A percentile compares a stretch with the other conserved stretches of the same genome.
phyloP scores from a whole-genome alignment of 2,797 vertebrate genomes.

The Hippoglossus hippoglossus region DNA sequence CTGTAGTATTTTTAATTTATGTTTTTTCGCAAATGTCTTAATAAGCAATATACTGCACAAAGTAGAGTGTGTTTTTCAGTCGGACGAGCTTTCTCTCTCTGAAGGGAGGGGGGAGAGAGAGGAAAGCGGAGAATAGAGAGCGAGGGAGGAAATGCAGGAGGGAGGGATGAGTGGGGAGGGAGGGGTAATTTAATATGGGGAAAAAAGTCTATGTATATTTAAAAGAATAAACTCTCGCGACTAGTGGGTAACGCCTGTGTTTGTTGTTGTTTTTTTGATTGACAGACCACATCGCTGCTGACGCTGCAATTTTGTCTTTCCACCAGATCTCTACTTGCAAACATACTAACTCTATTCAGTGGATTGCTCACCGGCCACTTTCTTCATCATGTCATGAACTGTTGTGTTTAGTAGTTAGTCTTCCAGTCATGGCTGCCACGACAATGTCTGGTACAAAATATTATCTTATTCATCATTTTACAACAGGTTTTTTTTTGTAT shows the following conservation, averaged over 20 bases:
- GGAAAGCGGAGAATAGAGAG: conserved; percentile 42
- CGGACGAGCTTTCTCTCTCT: conserved; percentile 74
- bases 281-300: neutral
- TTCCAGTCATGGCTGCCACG: neutral
- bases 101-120: conserved; percentile 40
- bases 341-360: neutral
- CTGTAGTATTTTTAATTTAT: conserved; percentile 85
- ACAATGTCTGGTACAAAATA: neutral
- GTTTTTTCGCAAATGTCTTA: conserved; percentile 87
- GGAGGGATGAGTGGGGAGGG: conserved; percentile 51
- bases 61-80: conserved; percentile 80
- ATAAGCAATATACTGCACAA: conserved; percentile 87
- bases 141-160: conserved; percentile 32
- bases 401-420: neutral
- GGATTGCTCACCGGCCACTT: neutral
- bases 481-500: neutral
- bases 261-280: conserved; percentile 45
- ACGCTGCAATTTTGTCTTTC: neutral
- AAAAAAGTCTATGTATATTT: conserved; percentile 80
- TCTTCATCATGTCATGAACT: neutral
- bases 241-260: conserved; percentile 70
- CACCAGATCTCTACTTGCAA: neutral
- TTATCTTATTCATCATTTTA: neutral
- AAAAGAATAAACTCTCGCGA: conserved; percentile 84
- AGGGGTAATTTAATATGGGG: conserved; percentile 75